Evolutionary conservation across 2,888 invertebrate species (phyloP), one percentile per base, ranked within the genome.

Genomic region (Drosophila paranaensis): DNA sequence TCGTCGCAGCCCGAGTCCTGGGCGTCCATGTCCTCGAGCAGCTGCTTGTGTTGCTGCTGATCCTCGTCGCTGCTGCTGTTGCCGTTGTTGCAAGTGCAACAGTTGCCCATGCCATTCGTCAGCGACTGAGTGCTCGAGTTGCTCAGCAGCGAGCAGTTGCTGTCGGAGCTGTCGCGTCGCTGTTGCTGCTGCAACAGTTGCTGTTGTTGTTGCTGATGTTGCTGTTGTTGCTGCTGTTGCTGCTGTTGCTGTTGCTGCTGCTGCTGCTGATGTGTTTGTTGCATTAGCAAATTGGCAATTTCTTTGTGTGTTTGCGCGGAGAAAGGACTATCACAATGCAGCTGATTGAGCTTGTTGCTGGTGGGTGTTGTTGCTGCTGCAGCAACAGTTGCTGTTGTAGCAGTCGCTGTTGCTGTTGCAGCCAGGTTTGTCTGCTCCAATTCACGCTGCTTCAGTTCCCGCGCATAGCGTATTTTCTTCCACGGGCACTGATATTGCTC

Each of bases 401-500:
- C 14, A 50, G 69, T 45, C 0, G 67, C 39, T 64, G 60, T 20
- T 33, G 30, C 8, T 30, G 48, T 16, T 13, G 50, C 33, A 50
- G 72, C 72, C 14, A 57, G 39, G 4, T 58, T 45, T 3, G 72
- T 73, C 33, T 82, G 86, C 48, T 83, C 81, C 74, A 90, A 82
- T 72, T 92, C 91, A 39, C 92, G 91, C 68, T 92, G 93, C 72
- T 93, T 93, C 69, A 92, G 90, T 79, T 93, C 93, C 30, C 93
- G 87, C 37, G 93, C 93, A 75, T 90, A 93, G 37, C 93, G 90
- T 43, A 93, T 93, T 77, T 93, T 93, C 80, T 93, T 93, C 93
- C 93, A 93, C 48, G 93, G 93, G 81, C 92, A 93, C 66, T 91
- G 91, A 79, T 91, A 91, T 53, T 92, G 89, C 75, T 92, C 92